A percentile compares a stretch with the other conserved stretches of the same genome.
Evolutionary conservation across 92 coral and sea anemone species (phyloP).

Genomic region (Zoanthus sociatus): DNA sequence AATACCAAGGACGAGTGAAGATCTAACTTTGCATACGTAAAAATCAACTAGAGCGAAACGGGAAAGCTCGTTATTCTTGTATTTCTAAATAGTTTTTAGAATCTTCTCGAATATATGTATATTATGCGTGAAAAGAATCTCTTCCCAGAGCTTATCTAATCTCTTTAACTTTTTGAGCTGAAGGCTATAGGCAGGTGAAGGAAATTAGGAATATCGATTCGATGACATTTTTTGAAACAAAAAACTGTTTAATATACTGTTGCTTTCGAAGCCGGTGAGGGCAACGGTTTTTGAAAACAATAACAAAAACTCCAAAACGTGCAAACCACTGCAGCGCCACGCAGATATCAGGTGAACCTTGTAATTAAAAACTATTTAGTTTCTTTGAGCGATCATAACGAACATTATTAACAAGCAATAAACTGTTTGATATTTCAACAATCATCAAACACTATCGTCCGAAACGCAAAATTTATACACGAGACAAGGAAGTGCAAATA

Average conservation of each 20-base stretch:
- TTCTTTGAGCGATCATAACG: constrained; percentile 34
- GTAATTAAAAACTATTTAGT: constrained; percentile 20
- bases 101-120: constrained; percentile 4
- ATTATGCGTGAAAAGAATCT: not conserved
- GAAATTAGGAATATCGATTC: not conserved
- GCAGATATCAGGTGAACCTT: not conserved
- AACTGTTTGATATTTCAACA: constrained; percentile 22
- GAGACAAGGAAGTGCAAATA: not conserved
- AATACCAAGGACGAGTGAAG: not conserved
- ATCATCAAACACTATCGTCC: not conserved
- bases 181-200: not conserved
- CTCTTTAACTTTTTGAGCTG: not conserved
- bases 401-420: not conserved
- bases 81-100: not conserved
- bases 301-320: not conserved
- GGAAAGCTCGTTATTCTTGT: not conserved
- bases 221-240: constrained; percentile 8
- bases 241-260: not conserved
- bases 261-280: not conserved
- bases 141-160: constrained; percentile 19
- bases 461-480: not conserved
- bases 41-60: not conserved
- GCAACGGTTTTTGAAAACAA: not conserved
- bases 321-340: constrained; percentile 1
- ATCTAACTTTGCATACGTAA: not conserved